A percentile compares a stretch with the other conserved stretches of the same genome.
phyloP scores from a whole-genome alignment of 2,888 invertebrate species.

The Nomada ruficornis region DNA sequence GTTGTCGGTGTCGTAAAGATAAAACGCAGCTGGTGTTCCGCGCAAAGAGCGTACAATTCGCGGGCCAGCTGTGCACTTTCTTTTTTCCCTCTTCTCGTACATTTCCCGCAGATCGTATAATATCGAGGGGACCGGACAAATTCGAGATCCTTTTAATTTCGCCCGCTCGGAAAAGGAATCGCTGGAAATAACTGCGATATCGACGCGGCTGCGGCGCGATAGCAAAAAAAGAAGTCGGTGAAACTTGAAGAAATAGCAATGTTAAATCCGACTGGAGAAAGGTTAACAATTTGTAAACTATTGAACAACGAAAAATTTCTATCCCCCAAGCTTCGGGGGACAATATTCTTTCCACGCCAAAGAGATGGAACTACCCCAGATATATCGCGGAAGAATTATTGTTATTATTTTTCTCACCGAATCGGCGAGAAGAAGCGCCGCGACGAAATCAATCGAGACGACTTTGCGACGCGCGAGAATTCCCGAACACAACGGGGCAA shows the following conservation, averaged over 20 bases:
- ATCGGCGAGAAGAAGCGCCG: no score
- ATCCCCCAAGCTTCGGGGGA: no score
- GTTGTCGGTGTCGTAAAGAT: slow-evolving; percentile 67
- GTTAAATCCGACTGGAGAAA: no score
- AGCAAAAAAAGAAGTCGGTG: background rate
- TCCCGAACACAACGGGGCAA: no score
- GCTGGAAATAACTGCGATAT: background rate
- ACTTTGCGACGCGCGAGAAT: no score
- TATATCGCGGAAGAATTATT: no score
- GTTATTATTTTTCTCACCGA: no score
- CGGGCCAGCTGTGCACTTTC: slow-evolving; percentile 17
- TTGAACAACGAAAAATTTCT: no score
- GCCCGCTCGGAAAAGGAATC: background rate
- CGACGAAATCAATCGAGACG: no score
- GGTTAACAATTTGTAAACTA: no score
- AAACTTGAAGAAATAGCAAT: background rate
- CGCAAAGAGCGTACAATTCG: slow-evolving; percentile 60
- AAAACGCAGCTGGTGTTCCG: slow-evolving; percentile 67
- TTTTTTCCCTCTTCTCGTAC: slow-evolving; percentile 6
- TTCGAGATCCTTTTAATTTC: slow-evolving; percentile 31
- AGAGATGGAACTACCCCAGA: no score
- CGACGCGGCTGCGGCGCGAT: background rate
- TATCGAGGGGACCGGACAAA: slow-evolving; percentile 4
- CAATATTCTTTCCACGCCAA: no score
- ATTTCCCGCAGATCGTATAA: slow-evolving; percentile 32